Evolutionary conservation across 2,113 vertebrate genomes (phyloP).

Genomic region (Tenebrosternarchus preto): DNA sequence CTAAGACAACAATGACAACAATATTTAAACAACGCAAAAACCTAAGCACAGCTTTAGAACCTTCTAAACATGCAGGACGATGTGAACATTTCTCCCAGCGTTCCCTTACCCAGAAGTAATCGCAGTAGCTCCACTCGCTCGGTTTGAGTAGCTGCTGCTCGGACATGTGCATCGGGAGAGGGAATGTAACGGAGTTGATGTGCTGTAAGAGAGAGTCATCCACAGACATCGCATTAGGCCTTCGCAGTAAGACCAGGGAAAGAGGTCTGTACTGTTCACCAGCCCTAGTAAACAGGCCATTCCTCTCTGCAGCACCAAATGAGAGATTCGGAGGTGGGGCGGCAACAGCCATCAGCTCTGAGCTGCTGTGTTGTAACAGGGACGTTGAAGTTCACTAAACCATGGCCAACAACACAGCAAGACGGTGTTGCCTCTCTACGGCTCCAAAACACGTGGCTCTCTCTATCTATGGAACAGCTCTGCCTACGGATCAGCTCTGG

Average conservation of each 20-base stretch:
- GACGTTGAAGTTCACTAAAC: neutral
- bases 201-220: slow-evolving; percentile 58
- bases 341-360: neutral
- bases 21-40: too few species aligned
- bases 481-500: neutral
- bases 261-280: too few species aligned
- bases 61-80: too few species aligned
- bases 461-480: neutral
- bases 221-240: neutral
- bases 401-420: neutral
- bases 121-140: slow-evolving; percentile 97
- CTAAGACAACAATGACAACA: neutral
- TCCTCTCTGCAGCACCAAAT: too few species aligned
- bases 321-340: too few species aligned
- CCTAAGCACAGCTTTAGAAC: too few species aligned
- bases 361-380: neutral
- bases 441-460: slow-evolving; percentile 1
- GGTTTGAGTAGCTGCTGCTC: slow-evolving; percentile 97
- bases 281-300: too few species aligned
- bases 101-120: slow-evolving; percentile 95
- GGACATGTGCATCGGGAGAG: slow-evolving; percentile 81
- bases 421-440: neutral
- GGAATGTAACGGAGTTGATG: slow-evolving; percentile 97
- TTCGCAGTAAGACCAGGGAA: neutral
- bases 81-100: neutral